A percentile compares a stretch with the other conserved stretches of the same genome.
Conservation (phyloP, 2,113 vertebrate species). For the Engraulis encrasicolus region DNA sequence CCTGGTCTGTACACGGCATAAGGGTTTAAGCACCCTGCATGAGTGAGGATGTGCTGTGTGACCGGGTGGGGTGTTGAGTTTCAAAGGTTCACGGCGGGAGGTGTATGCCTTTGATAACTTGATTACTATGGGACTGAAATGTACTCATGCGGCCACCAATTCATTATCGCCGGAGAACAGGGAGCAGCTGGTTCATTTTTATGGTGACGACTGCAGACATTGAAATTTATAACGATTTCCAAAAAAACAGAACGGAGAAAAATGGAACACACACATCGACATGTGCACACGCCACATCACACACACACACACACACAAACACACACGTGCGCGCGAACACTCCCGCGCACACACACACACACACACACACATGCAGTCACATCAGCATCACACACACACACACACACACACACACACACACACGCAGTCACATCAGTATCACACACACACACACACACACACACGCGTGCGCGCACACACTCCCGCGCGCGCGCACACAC, state of each 20-base stretch:
- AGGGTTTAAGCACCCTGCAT: not conserved
- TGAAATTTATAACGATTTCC: not conserved
- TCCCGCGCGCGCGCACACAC: not conserved
- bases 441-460: not conserved
- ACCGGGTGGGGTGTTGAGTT: not conserved
- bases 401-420: slow-evolving; percentile 38
- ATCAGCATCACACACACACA: slow-evolving; percentile 22
- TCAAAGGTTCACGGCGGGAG: not conserved
- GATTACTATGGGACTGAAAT: not conserved
- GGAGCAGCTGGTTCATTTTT: not conserved
- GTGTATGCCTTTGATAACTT: not conserved
- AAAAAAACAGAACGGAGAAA: not conserved
- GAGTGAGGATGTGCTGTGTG: not conserved
- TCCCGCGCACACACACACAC: slow-evolving; percentile 31
- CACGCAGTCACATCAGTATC: slow-evolving; percentile 44
- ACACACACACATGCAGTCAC: slow-evolving; percentile 53
- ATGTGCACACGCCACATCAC: not conserved
- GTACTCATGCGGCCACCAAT: not conserved
- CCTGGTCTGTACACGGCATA: too few relatives aligned
- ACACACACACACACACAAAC: not conserved
- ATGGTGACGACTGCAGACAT: not conserved
- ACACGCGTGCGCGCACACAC: too few relatives aligned
- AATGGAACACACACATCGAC: not conserved
- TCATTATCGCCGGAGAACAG: not conserved
- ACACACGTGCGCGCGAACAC: not conserved